These are phyloP conservation scores for Drosophila diplacantha DNA, from an alignment of 2,888 invertebrate species.

Conservation along the genomic window DNA sequence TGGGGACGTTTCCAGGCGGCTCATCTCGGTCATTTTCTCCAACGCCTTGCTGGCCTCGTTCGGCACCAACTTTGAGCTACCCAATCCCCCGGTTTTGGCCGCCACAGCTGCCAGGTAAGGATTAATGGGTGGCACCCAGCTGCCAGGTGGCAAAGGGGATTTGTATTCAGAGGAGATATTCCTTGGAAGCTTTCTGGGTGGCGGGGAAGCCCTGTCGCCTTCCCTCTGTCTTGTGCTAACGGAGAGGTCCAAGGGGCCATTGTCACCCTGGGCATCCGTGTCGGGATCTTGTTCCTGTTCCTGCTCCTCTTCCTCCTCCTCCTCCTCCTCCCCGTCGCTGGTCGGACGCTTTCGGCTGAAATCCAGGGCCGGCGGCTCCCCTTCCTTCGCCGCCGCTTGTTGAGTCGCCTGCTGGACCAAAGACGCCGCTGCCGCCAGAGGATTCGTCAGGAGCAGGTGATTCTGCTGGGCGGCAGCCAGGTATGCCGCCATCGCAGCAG, in stretches of 20 bases:
- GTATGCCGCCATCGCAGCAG: constrained; percentile 90
- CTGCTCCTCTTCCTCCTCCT: constrained; percentile 58
- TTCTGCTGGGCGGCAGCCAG: constrained; percentile 87
- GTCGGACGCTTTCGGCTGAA: constrained; percentile 86
- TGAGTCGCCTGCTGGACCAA: constrained; percentile 78
- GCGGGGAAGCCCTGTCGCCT: constrained; percentile 80
- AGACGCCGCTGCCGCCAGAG: constrained; percentile 84
- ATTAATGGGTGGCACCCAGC: constrained; percentile 89
- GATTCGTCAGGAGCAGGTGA: constrained; percentile 86
- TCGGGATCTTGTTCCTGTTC: constrained; percentile 27
- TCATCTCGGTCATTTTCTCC: constrained; percentile 94
- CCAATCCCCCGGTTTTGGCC: constrained; percentile 75
- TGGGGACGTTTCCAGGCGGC: constrained; percentile 83
- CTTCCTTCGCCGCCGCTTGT: constrained; percentile 70
- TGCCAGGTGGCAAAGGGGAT: constrained; percentile 80
- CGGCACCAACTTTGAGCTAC: constrained; percentile 83
- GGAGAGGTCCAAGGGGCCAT: constrained; percentile 86
- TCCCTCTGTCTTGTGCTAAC: constrained; percentile 88
- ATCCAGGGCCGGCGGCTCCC: constrained; percentile 84
- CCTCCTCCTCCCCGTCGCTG: constrained; percentile 49
- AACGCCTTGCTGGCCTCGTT: constrained; percentile 92
- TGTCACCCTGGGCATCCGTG: constrained; percentile 53
- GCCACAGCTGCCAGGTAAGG: constrained; percentile 91
- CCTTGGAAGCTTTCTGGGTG: constrained; percentile 82
- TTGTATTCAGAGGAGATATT: constrained; percentile 82